Conservation (phyloP, 2,888 invertebrate genomes). For the Invenusta paracnida region DNA sequence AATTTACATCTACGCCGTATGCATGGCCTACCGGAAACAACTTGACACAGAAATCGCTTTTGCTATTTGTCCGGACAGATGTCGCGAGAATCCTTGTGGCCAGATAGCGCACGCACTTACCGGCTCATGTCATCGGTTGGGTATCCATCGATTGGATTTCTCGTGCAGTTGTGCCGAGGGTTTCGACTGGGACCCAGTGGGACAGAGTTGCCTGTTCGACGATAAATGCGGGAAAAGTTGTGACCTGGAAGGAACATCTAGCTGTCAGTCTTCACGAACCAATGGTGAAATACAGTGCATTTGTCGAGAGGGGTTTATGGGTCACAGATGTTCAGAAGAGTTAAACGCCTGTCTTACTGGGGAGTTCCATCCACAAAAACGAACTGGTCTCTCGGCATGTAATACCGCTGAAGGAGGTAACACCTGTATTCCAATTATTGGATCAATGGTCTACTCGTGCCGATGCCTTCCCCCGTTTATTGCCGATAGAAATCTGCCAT, state of each 20-base stretch:
- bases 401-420: constrained; percentile 30
- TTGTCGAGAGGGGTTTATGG: constrained; percentile 14
- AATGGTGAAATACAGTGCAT: neutral
- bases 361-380: neutral
- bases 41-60: neutral
- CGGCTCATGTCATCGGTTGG: neutral
- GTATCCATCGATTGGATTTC: constrained; percentile 5
- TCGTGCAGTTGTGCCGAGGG: neutral
- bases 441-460: constrained; percentile 6
- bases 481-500: constrained; percentile 22
- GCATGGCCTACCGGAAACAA: neutral
- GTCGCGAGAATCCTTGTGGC: neutral
- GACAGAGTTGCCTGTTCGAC: neutral
- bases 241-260: neutral
- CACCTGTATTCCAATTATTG: neutral
- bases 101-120: neutral
- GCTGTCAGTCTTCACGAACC: constrained; percentile 2
- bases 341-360: constrained; percentile 11
- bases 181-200: neutral
- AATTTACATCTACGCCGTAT: constrained; percentile 27
- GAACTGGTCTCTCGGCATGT: constrained; percentile 3
- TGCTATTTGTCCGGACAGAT: neutral
- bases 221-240: neutral
- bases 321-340: neutral
- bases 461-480: neutral